Base-by-base conservation (phyloP, 1,140 invertebrate species). In the Drosophila parabipectinata region DNA sequence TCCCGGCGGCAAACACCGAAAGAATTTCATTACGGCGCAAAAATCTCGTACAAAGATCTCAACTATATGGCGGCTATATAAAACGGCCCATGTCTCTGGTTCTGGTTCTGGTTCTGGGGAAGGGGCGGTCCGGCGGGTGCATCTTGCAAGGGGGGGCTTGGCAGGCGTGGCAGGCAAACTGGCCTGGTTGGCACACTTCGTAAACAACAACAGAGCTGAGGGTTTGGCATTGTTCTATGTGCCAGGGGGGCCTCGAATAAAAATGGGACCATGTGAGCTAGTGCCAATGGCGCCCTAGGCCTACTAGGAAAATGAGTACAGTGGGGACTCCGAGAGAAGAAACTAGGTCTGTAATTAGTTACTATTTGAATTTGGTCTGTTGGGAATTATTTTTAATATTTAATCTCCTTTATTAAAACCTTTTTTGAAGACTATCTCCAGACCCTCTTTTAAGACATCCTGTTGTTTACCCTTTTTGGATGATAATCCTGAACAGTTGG, bases 31-130 rank as follows among this genome's bases (percentile, higher is more conserved):
- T 64, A 57, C 71, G 72, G 34, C 71, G 72, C 52, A 74, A 34
- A 73, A 57, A 56, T 28, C 26, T 28, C 5, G 26, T 28, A 32
- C 34, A 53, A 10, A 18, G 47, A 74, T 52, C 48, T 74, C 71
- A 39, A 28, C 71, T 74, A 74, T 74, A 74, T 74, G 71, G 71
- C 26, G 18, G 72, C 53, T 64, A 74, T 74, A 74, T 74, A 58
- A 48, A 57, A 53, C n/a, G 62, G 32, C 24, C 18, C 32, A 30
- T 48, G 26, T 28, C 6, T 21, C 21, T 21, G 21, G 21, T 7
- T 28, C 6, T 28, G 26, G 26, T 1, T 37, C n/a, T n/a, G n/a
- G n/a, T n/a, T n/a, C n/a, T n/a, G n/a, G n/a, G n/a, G n/a, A n/a
- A n/a, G n/a, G 1, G 28, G 18, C 39, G 59, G 50, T 30, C 5